phyloP scores from a whole-genome alignment of 2,113 vertebrate species.

The Trinectes maculatus region DNA sequence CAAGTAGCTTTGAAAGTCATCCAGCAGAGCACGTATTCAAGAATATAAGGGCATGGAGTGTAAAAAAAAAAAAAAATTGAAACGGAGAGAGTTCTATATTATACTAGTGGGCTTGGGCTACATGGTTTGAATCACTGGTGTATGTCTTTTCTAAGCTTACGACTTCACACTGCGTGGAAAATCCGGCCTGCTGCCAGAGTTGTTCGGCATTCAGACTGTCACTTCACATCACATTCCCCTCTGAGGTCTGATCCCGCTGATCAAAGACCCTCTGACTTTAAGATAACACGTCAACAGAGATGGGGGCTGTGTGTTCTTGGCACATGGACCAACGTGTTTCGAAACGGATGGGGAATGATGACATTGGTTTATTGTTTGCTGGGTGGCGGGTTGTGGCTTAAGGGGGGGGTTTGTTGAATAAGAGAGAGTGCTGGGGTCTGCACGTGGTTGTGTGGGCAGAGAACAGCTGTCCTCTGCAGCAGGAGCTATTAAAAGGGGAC shows the following conservation, averaged over 20 bases:
- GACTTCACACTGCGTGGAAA: constrained; percentile 79
- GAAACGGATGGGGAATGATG: constrained; percentile 9
- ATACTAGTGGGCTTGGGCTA: constrained; percentile 61
- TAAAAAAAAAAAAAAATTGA: not conserved
- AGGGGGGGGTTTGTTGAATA: constrained; percentile 19
- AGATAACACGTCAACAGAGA: constrained; percentile 71
- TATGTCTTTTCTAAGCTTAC: constrained; percentile 80
- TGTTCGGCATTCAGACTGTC: constrained; percentile 75
- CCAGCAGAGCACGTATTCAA: constrained; percentile 72
- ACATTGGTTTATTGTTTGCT: constrained; percentile 30
- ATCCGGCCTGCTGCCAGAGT: constrained; percentile 69
- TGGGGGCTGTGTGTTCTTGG: constrained; percentile 18
- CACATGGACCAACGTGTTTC: not conserved
- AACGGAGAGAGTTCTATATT: constrained; percentile 50
- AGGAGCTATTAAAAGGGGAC: too few species aligned
- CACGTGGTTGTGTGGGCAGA: not conserved
- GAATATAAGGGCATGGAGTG: constrained; percentile 26
- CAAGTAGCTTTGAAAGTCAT: constrained; percentile 82
- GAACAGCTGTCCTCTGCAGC: not conserved
- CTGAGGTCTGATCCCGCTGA: constrained; percentile 73
- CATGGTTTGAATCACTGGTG: constrained; percentile 74
- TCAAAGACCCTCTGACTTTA: constrained; percentile 74
- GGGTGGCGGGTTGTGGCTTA: constrained; percentile 5
- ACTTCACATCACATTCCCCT: constrained; percentile 77
- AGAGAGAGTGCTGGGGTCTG: not conserved